Conservation (phyloP, 2,888 invertebrate species). For the Drosophila birchii region DNA sequence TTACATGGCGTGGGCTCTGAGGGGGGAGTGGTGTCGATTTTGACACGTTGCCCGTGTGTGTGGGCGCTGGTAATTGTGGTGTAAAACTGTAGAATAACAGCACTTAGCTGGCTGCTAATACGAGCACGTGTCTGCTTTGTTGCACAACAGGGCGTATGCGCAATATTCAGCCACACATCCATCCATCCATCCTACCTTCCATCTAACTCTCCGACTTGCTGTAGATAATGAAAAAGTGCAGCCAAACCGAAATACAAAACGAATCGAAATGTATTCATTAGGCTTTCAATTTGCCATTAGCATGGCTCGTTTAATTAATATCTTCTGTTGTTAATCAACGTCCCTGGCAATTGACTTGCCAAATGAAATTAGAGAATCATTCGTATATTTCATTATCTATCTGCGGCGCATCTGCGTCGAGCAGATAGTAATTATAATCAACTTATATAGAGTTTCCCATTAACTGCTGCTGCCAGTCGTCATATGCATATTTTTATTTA, state of each 20-base stretch:
- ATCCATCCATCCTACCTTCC: neutral
- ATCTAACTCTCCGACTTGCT: neutral
- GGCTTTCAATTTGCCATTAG: constrained; percentile 41
- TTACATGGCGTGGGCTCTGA: neutral
- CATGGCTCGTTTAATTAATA: constrained; percentile 19
- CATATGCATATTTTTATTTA: constrained; percentile 74
- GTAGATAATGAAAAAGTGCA: constrained; percentile 13
- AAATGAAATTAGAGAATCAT: constrained; percentile 23
- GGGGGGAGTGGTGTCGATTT: constrained; percentile 43
- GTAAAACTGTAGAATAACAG: constrained; percentile 78
- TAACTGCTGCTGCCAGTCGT: constrained; percentile 30
- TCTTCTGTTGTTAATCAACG: constrained; percentile 35
- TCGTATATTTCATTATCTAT: constrained; percentile 22
- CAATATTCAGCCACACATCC: constrained; percentile 11
- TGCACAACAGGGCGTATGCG: constrained; percentile 50
- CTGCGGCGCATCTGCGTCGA: constrained; percentile 11
- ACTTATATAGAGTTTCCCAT: constrained; percentile 54
- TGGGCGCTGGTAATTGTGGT: constrained; percentile 70
- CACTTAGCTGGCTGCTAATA: constrained; percentile 77
- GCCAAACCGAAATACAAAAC: constrained; percentile 5
- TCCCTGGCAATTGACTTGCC: constrained; percentile 4
- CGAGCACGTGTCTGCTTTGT: constrained; percentile 64
- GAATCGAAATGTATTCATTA: constrained; percentile 15
- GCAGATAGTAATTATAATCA: constrained; percentile 51
- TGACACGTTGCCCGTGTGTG: constrained; percentile 47